Base-by-base conservation (phyloP, 2,888 invertebrate species). In the Parapristionchus giblindavisi region DNA sequence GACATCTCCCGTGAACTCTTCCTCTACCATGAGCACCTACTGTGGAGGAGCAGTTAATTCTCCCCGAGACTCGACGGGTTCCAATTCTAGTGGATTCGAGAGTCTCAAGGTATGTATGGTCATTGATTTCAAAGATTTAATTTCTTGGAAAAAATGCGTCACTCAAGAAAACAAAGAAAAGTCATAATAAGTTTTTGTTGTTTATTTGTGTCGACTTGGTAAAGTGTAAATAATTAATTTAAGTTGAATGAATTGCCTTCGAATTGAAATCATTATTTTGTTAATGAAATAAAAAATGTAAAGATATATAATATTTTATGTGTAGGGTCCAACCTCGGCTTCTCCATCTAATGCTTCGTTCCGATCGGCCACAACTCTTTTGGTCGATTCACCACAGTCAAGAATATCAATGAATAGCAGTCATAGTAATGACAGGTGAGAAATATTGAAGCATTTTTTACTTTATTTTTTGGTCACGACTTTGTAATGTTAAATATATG, bases 11-110 rank as follows among this genome's bases (percentile, higher is more conserved):
- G 21, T 34, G n/a, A 36, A 68, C 36, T 52, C 51, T n/a, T 52
- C 68, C 2, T n/a, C n/a, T n/a, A n/a, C n/a, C n/a, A 56, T 8
- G 14, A 24, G 17, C 14, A 38, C 54, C 27, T 71, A 71, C 40
- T 29, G 32, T 24, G 68, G 51, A 36, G 68, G 52, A 32, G 27
- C 68, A 14, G 70, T 71, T 27, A 48, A 38, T 29, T 61, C 61
- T 6, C 76, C 78, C 48, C 79, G 84, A 43, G 80, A 82, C 75
- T 80, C 80, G n/a, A 84, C 84, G 54, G 81, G 83, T 11, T 85
- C 84, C 71, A 80, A 76, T 34, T 77, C 75, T 40, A 82, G 81
- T 43, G 84, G 84, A 32, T 85, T 84, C 71, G 84, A 84, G 71
- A 84, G 83, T 56, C 78, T 81, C 66, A 84, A 85, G 80, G 84